Evolutionary conservation across 2,113 vertebrate species (phyloP).

Genomic region (Platycercus adscitus): DNA sequence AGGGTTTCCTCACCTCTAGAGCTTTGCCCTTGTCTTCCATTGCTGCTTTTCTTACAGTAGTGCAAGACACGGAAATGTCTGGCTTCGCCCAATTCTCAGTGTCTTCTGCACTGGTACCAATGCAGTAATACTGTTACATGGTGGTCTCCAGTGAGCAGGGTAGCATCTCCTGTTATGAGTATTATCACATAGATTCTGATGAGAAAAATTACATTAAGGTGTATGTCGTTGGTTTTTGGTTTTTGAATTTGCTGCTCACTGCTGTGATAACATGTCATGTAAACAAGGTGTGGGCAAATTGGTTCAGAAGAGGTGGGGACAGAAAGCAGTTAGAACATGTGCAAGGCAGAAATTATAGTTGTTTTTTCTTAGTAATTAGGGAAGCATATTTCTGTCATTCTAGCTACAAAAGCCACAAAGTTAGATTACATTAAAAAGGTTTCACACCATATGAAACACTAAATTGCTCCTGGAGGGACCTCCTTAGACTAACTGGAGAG

Average conservation of each 20-base stretch:
- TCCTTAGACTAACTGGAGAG: background rate
- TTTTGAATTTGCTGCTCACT: background rate
- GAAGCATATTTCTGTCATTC: background rate
- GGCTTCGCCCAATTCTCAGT: background rate
- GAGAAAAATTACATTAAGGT: background rate
- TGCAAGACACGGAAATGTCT: background rate
- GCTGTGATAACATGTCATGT: background rate
- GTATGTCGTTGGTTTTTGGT: background rate
- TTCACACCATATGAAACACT: background rate
- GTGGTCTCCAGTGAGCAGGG: background rate
- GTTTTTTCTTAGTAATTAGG: background rate
- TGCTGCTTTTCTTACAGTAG: background rate
- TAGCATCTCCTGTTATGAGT: background rate
- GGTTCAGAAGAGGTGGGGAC: background rate
- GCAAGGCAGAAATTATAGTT: background rate
- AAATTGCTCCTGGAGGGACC: background rate
- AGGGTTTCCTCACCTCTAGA: background rate
- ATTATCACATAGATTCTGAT: background rate
- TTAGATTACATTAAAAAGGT: background rate
- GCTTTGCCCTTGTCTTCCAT: background rate
- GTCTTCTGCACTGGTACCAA: background rate
- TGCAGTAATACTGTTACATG: background rate
- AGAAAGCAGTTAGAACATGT: background rate
- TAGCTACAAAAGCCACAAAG: background rate
- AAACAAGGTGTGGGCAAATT: background rate